phyloP scores from a whole-genome alignment of 1,140 invertebrate genomes.

The Heliconius himera region DNA sequence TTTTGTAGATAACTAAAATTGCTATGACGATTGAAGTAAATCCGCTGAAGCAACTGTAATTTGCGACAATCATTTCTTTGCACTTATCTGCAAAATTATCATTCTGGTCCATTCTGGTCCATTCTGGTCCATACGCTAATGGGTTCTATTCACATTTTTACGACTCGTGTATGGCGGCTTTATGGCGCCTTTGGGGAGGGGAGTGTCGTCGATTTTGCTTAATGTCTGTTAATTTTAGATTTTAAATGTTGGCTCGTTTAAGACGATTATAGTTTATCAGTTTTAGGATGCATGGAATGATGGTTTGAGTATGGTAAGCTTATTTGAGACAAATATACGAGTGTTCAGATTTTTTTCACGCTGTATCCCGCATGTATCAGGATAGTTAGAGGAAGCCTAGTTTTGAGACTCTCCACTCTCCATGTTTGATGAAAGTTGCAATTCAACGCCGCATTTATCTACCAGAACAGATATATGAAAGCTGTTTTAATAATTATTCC shows the following conservation, averaged over 20 bases:
- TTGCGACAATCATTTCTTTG: slow-evolving; percentile 52
- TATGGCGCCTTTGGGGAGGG: slow-evolving; percentile 15
- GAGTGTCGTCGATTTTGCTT: slow-evolving; percentile 12
- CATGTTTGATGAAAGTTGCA: too few relatives aligned
- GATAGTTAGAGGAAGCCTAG: too few relatives aligned
- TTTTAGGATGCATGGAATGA: too few relatives aligned
- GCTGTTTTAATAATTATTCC: too few relatives aligned
- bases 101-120: slow-evolving; percentile 20
- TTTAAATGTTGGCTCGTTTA: neutral
- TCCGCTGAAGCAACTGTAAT: slow-evolving; percentile 37
- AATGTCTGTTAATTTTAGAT: slow-evolving; percentile 6
- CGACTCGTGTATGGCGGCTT: slow-evolving; percentile 1
- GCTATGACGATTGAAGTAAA: slow-evolving; percentile 50
- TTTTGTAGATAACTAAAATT: slow-evolving; percentile 46
- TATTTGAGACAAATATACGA: too few relatives aligned
- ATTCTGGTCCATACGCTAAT: slow-evolving; percentile 23
- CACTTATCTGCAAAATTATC: slow-evolving; percentile 30
- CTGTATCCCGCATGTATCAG: too few relatives aligned
- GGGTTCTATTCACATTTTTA: slow-evolving; percentile 28
- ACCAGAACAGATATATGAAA: too few relatives aligned
- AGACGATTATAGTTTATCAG: neutral
- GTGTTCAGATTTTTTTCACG: too few relatives aligned
- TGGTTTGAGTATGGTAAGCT: too few relatives aligned
- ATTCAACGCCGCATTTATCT: too few relatives aligned
- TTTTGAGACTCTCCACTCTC: too few relatives aligned